Base-by-base conservation (phyloP, 2,888 invertebrate genomes). In the Dynastes grantii region DNA sequence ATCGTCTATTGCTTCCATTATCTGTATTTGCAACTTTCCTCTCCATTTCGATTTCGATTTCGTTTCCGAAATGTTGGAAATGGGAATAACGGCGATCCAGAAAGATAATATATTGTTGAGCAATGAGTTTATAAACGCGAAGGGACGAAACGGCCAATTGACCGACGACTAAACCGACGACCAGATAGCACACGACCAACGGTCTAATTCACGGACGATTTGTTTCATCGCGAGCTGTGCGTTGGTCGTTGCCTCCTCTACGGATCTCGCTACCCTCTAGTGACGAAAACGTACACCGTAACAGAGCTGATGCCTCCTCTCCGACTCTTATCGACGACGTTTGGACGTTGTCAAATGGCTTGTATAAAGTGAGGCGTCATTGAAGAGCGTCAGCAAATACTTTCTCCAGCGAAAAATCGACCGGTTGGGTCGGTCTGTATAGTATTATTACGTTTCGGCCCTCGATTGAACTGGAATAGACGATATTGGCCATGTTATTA, bases 181-280 rank as follows among this genome's bases (percentile, higher is more conserved):
- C 45, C 73, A 61, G 73, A 75, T 75, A 75, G 49, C 40, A 29
- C 45, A 22, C 22, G 55, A 58, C 45, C 61, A 40, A 61, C 40
- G 73, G 73, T 37, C 61, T 58, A 75, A 75, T 75, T 75, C 73
- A 75, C 73, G 73, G 61, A 75, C 73, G 45, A 63, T 75, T 75
- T 75, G 45, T 61, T 75, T 75, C 63, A 75, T 75, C 73, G 73
- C 71, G 71, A 6, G n/a, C n/a, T 13, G 55, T 55, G 55, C 63
- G 55, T 58, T 9, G 55, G 32, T 2, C 1, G 32, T 6, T 22
- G 5, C 16, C n/a, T 6, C 5, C 22, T 58, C 8, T 22, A 58
- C 22, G 11, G 45, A 45, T 45, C 22, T 58, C 55, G 22, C 8
- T 1, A 5, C 55, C 27, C 55, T 22, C 27, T 58, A 8, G 16